Base-by-base conservation (phyloP, 2,888 invertebrate species). In the Catocala nupta region DNA sequence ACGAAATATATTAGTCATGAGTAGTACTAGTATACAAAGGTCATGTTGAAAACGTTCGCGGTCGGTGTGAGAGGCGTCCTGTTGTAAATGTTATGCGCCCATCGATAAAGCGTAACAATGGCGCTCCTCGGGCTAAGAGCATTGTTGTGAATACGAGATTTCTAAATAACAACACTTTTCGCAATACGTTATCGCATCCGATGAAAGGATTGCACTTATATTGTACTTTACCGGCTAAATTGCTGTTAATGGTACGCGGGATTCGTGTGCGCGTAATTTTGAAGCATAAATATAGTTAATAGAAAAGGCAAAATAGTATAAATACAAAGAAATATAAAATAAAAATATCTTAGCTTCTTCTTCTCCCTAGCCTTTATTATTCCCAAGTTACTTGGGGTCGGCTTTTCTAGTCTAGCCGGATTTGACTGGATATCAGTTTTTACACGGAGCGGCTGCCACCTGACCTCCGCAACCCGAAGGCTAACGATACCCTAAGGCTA, bases 71-170 rank as follows among this genome's bases (percentile, higher is more conserved):
- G 47, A 54, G 63, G 36, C 59, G 51, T 62, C 73, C 69, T 55
- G 55, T 43, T 68, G 68, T 75, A 80, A 86, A 86, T 86, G 84
- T 83, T 84, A 82, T 79, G 83, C 80, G 70, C 61, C 70, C 76
- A 78, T 81, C 83, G 84, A 84, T 83, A 83, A 80, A 76, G 70
- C 65, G 71, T 77, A 84, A 87, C 86, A 86, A 87, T 84, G 75
- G 82, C 70, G 69, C 56, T 71, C 78, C 83, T 79, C 68, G 73
- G 77, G 83, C 83, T 78, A 75, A 55, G 66, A 65, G 78, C 78
- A 85, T 86, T 86, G 84, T 84, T 78, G 73, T 70, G 68, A 73
- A 73, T 71, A 65, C 67, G 54, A 65, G 70, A 71, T 71, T 75
- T 70, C 78, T 73, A 76, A 71, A 77, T 77, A 78, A 71, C 74